These are phyloP conservation scores for Anarsia innoxiella DNA, from an alignment of 2,888 invertebrate genomes.

Conservation along the genomic window DNA sequence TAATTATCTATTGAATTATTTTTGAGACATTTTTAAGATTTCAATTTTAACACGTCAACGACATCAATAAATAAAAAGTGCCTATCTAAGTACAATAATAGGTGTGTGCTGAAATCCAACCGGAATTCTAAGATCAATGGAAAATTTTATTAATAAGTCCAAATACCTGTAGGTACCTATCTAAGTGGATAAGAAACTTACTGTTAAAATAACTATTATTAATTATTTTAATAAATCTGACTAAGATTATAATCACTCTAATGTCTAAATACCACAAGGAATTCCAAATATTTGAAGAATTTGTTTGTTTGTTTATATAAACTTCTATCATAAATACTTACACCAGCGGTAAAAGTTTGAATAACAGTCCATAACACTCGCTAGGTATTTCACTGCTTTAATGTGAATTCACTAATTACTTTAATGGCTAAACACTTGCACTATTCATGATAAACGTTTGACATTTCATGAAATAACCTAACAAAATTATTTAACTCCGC, in stretches of 20 bases:
- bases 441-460: slow-evolving; percentile 65
- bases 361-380: slow-evolving; percentile 73
- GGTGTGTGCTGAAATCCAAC: no score
- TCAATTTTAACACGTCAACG: no score
- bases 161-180: no score
- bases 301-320: slow-evolving; percentile 63
- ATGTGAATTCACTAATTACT: slow-evolving; percentile 65
- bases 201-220: neutral
- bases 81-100: no score
- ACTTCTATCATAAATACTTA: slow-evolving; percentile 61
- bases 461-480: slow-evolving; percentile 72
- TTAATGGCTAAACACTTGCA: slow-evolving; percentile 70
- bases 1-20: no score
- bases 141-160: no score
- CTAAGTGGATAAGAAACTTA: no score
- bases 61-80: no score
- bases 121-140: no score
- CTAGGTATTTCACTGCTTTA: slow-evolving; percentile 57
- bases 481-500: slow-evolving; percentile 73
- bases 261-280: slow-evolving; percentile 23
- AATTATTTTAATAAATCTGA: neutral
- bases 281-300: slow-evolving; percentile 61
- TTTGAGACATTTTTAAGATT: no score
- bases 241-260: no score
- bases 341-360: slow-evolving; percentile 74